Percentiles rank a stretch among this genome's conserved stretches.
Conservation (phyloP, 2,797 vertebrate genomes). For the Calcarius lapponicus region DNA sequence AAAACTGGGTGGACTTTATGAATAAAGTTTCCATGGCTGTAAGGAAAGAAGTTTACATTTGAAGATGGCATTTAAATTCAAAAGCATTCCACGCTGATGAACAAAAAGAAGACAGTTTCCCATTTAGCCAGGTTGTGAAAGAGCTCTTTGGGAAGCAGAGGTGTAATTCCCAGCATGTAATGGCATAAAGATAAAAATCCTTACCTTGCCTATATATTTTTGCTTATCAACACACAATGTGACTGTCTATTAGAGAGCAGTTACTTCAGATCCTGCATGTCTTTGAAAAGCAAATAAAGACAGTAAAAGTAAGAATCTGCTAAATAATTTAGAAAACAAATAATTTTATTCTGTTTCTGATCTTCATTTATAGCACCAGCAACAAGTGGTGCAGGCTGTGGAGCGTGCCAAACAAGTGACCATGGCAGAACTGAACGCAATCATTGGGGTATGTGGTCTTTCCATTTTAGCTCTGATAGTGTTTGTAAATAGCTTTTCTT, state of each 20-base stretch:
- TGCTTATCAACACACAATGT: not conserved
- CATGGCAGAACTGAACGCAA: conserved; percentile 98
- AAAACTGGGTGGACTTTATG: not conserved
- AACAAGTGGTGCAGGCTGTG: conserved; percentile 98
- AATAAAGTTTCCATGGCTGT: not conserved
- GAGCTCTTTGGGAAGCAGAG: not conserved
- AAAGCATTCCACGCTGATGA: not conserved
- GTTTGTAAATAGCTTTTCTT: conserved; percentile 58
- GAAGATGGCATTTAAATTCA: not conserved
- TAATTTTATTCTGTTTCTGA: conserved; percentile 80
- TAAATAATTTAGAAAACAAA: conserved; percentile 73
- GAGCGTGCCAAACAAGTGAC: conserved; percentile 99
- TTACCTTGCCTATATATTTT: not conserved
- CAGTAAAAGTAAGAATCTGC: conserved; percentile 30
- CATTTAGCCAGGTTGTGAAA: not conserved
- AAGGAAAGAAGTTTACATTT: not conserved
- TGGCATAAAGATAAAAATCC: not conserved
- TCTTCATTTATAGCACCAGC: conserved; percentile 92
- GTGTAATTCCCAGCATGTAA: not conserved
- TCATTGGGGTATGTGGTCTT: conserved; percentile 98
- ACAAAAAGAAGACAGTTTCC: not conserved
- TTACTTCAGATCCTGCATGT: conserved; percentile 54
- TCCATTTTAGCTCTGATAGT: conserved; percentile 71
- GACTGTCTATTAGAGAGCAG: not conserved
- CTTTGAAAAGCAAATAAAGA: conserved; percentile 9